Base-by-base conservation (phyloP, 2,113 vertebrate species). In the Catagonus wagneri region DNA sequence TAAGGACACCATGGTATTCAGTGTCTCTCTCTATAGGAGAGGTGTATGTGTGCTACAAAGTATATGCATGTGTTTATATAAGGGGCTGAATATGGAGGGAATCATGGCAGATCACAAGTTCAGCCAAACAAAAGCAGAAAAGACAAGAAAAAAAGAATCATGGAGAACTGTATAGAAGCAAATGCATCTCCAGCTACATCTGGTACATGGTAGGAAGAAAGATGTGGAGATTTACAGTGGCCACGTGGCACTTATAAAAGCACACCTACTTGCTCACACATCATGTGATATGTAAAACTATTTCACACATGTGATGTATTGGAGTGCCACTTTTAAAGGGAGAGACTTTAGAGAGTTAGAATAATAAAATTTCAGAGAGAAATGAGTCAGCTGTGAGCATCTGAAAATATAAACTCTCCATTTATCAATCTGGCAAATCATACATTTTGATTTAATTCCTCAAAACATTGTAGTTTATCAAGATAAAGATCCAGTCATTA, bases 391-490 rank as follows among this genome's bases (percentile, higher is more conserved):
- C 39, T 32, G 44, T 23, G 83, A 95, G 25, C 60, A 83, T 90
- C 86, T 87, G 80, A 58, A 83, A 92, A 94, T 36, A 78, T 61
- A 80, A 95, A 93, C 65, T 81, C 6, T 86, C 91, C 63, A 14
- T 95, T 96, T 69, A 65, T 75, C 52, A 54, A 36, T 78, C 50
- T 79, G 94, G 32, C 17, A 63, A 71, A 39, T 83, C 2, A 6
- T 3, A 29, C n/a, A 6, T 74, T 65, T 94, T 83, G 79, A 90
- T 61, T 61, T 93, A 61, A 95, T 89, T 96, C 97, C 83, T 95
- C 75, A 97, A 95, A 96, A 94, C 68, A 92, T 54, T 93, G 32
- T 22, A 90, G 94, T 83, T 98, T 94, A 95, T 95, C 16, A 93
- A 44, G 74, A 88, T 78, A 97, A 97, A 52, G 58, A 90, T 72